Percentiles rank a stretch among this genome's conserved stretches.
Evolutionary conservation across 2,888 invertebrate genomes (phyloP).

Genomic region (Bombylius discolor): DNA sequence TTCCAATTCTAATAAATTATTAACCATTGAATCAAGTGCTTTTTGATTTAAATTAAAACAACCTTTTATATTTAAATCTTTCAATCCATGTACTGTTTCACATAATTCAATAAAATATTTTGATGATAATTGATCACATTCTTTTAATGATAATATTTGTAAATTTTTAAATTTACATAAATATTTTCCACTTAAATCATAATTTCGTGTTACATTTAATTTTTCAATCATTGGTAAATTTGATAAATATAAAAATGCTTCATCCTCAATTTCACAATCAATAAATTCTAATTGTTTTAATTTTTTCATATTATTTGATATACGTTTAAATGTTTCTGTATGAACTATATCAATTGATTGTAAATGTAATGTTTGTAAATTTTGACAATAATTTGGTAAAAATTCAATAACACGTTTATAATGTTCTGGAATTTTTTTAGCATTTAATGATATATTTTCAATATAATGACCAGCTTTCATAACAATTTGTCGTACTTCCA

Average conservation of each 20-base stretch:
- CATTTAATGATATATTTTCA: slow-evolving; percentile 1
- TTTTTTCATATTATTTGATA: slow-evolving; percentile 3
- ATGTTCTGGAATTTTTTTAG: neutral
- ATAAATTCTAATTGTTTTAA: slow-evolving; percentile 4
- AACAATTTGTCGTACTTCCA: slow-evolving; percentile 7
- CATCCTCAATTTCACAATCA: slow-evolving; percentile 7
- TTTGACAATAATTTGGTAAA: slow-evolving; percentile 8
- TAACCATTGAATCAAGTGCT: neutral
- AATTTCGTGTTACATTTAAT: slow-evolving; percentile 10
- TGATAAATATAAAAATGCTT: neutral
- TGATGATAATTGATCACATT: slow-evolving; percentile 10
- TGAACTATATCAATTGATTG: neutral
- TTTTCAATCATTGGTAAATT: slow-evolving; percentile 1
- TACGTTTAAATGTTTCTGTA: neutral
- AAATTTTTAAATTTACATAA: slow-evolving; percentile 8
- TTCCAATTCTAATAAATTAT: slow-evolving; percentile 5
- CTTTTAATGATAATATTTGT: slow-evolving; percentile 6
- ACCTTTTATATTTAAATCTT: slow-evolving; percentile 9
- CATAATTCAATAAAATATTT: slow-evolving; percentile 8
- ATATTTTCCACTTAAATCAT: slow-evolving; percentile 9
- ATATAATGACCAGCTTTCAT: slow-evolving; percentile 5
- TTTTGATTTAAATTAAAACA: slow-evolving; percentile 9
- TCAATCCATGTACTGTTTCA: neutral
- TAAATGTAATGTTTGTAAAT: slow-evolving; percentile 8
- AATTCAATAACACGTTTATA: slow-evolving; percentile 9